Percentiles rank a stretch among this genome's conserved stretches.
Evolutionary conservation across 1,140 invertebrate genomes (phyloP).

Genomic region (Cryptotermes secundus): DNA sequence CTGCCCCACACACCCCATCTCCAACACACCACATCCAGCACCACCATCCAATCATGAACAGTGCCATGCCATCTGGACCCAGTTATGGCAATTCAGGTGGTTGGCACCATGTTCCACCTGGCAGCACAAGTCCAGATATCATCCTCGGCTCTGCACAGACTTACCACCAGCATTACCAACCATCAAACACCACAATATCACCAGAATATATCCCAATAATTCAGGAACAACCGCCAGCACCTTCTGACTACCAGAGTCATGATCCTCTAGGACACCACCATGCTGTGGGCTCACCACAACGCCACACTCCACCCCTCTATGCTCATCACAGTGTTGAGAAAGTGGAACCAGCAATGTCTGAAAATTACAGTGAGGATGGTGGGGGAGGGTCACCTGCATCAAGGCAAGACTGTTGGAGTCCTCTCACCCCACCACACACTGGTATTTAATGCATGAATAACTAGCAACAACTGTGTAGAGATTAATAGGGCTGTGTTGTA

Average conservation of each 20-base stretch:
- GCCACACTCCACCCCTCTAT: neutral
- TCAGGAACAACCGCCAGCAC: neutral
- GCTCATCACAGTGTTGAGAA: neutral
- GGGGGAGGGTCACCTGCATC: neutral
- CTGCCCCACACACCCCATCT: conserved; percentile 45
- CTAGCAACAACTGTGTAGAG: neutral
- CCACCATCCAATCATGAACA: conserved; percentile 43
- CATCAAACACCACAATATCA: neutral
- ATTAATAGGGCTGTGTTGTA: neutral
- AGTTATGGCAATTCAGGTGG: neutral
- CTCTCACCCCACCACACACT: neutral
- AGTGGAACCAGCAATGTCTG: neutral
- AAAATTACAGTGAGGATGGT: neutral
- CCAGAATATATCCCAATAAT: neutral
- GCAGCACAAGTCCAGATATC: neutral
- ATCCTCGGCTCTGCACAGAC: neutral
- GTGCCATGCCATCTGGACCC: conserved; percentile 45
- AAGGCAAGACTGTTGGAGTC: neutral
- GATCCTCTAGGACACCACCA: neutral
- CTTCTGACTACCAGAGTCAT: neutral
- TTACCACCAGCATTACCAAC: conserved; percentile 5
- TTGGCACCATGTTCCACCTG: neutral
- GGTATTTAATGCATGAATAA: neutral
- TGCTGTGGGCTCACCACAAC: neutral
- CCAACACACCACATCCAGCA: conserved; percentile 47